Base-by-base conservation (phyloP, 2,888 invertebrate species). In the Volucella inflata region DNA sequence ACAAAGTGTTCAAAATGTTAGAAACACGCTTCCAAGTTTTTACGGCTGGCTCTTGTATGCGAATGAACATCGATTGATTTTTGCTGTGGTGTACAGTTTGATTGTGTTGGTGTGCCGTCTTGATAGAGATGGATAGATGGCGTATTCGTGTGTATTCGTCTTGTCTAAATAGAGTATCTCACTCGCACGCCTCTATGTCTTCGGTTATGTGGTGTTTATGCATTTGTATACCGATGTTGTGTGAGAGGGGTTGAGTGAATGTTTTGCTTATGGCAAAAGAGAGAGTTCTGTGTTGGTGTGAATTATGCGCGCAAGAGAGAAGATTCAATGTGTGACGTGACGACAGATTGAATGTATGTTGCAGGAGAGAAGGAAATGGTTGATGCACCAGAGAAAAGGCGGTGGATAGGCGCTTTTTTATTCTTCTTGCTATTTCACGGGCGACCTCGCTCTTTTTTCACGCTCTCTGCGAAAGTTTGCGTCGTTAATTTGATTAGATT, bases 11-110 rank as follows among this genome's bases (percentile, higher is more conserved):
- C 89, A 94, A 94, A 89, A 94, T 93, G 92, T 93, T 93, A 89
- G 93, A 92, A 90, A 94, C 91, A 91, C 94, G 94, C 93, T 94
- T 94, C 95, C 95, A 95, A 94, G 95, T 95, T 92, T 94, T 94
- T 89, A 94, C 93, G 90, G 94, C 95, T 91, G 95, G 94, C 92
- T 94, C 94, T 93, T 94, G 94, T 93, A 95, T 93, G 80, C 88
- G 88, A 88, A 89, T 90, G 89, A 89, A 89, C 90, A 90, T 90
- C 88, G 89, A 89, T 89, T 87, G 81, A 75, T 82, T 82, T 88
- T 79, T 84, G 46, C 68, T 84, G 74, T 81, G 74, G 87, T 82
- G 74, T 51, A 78, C 40, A 57, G 16, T 74, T 64, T 70, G 51
- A 70, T 59, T 74, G 50, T 77, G n/a, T 64, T 59, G 55, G 68